These are phyloP conservation scores for Tricholaema leucomelas DNA, from an alignment of 2,113 vertebrate genomes.

Conservation along the genomic window DNA sequence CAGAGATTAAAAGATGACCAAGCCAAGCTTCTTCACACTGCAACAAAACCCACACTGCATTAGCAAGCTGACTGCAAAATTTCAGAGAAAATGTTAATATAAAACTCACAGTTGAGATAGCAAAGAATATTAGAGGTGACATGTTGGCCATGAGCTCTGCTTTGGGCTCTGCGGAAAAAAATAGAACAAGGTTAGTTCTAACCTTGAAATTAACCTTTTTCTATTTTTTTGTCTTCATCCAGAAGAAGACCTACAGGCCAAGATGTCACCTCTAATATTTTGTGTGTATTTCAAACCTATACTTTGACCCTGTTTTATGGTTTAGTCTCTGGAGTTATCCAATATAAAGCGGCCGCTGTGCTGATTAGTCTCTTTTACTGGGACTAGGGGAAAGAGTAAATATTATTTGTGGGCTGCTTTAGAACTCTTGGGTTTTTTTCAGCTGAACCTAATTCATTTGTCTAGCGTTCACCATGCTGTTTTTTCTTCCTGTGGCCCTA, in stretches of 20 bases:
- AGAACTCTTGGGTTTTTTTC: not conserved
- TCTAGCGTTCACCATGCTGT: not conserved
- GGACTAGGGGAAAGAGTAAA: not conserved
- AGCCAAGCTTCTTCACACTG: not conserved
- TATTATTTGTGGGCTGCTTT: not conserved
- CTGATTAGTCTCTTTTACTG: not conserved
- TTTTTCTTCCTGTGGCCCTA: not conserved
- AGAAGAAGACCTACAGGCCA: constrained; percentile 50
- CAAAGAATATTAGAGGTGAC: constrained; percentile 53
- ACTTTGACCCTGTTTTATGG: constrained; percentile 28
- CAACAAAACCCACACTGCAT: not conserved
- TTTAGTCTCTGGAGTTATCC: constrained; percentile 10
- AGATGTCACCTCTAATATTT: constrained; percentile 49
- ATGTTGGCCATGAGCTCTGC: constrained; percentile 52
- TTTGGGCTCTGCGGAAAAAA: constrained; percentile 37
- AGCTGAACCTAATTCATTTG: not conserved
- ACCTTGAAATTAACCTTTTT: constrained; percentile 72
- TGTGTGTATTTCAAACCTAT: constrained; percentile 24
- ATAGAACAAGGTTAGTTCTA: constrained; percentile 64
- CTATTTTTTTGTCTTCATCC: constrained; percentile 58
- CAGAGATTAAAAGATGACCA: not conserved
- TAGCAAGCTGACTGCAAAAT: not conserved
- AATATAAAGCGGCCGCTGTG: not conserved
- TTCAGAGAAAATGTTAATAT: constrained; percentile 38
- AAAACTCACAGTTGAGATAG: not conserved